A percentile compares a stretch with the other conserved stretches of the same genome.
These are phyloP conservation scores for Euphonia xanthogaster DNA, from an alignment of 2,797 vertebrate genomes.

Conservation along the genomic window DNA sequence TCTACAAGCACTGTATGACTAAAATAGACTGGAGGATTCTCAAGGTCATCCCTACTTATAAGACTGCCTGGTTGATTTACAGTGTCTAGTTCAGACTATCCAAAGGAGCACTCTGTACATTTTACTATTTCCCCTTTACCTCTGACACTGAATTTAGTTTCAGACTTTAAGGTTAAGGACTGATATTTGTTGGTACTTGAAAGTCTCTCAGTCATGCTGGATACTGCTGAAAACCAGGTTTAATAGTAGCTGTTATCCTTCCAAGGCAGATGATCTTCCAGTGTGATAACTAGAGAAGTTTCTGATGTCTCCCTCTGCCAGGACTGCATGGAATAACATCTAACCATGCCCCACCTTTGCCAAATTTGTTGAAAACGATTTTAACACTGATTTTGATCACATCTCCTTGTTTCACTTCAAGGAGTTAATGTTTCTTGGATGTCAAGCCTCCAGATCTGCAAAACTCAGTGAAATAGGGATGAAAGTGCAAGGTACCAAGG, in stretches of 20 bases:
- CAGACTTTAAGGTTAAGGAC: neutral
- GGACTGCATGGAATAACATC: neutral
- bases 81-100: neutral
- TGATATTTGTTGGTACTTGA: neutral
- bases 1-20: neutral
- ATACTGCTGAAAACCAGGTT: neutral
- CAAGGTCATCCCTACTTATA: neutral
- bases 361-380: neutral
- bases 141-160: neutral
- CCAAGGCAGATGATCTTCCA: neutral
- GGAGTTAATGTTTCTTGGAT: neutral
- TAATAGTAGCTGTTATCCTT: neutral
- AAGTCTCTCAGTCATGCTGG: neutral
- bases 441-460: neutral
- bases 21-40: neutral
- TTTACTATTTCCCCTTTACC: neutral
- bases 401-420: neutral
- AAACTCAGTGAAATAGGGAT: neutral
- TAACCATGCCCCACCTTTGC: neutral
- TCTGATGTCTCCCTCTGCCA: conserved; percentile 17
- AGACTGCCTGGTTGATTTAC: neutral
- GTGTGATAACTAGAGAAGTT: neutral
- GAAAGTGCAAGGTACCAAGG: neutral
- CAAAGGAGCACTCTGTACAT: neutral
- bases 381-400: neutral